Conservation (phyloP, 1,140 invertebrate species). For the Drosophila sulfurigaster region DNA sequence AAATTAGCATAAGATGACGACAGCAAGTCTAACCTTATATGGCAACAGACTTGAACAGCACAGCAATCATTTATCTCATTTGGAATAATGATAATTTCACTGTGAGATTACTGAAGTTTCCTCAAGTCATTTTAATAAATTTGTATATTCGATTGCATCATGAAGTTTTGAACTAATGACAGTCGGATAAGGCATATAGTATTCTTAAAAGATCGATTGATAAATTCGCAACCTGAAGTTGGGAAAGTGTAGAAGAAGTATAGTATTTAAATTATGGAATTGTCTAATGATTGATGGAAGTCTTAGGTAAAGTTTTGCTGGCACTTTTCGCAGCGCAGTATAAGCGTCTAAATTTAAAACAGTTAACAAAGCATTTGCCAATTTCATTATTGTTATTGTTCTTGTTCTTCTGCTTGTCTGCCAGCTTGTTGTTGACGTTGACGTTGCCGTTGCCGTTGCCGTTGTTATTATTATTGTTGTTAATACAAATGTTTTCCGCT, state of each 20-base stretch:
- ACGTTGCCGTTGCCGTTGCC: neutral
- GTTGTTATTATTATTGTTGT: conserved; percentile 63
- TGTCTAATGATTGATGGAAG: conserved; percentile 11
- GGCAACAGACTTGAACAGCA: neutral
- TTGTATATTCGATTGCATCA: no score
- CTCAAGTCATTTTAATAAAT: no score
- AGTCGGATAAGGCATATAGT: no score
- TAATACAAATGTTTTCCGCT: conserved; percentile 77
- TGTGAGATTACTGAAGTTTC: neutral
- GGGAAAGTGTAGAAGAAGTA: neutral
- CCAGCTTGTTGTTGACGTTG: no score
- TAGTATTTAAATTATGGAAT: conserved; percentile 5
- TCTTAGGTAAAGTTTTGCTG: neutral
- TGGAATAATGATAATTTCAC: neutral
- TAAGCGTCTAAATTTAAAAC: conserved; percentile 67
- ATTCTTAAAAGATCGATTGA: no score
- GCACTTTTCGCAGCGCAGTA: conserved; percentile 8
- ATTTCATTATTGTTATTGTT: conserved; percentile 32
- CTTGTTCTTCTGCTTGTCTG: conserved; percentile 1
- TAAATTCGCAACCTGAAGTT: neutral
- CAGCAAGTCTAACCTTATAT: conserved; percentile 1
- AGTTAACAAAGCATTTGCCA: conserved; percentile 58
- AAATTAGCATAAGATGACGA: neutral
- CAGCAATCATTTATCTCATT: neutral
- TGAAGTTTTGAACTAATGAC: no score